Percentiles rank a stretch among this genome's conserved stretches.
These are phyloP conservation scores for Phrynosoma blainvillii DNA, from an alignment of 2,113 vertebrate species.

Conservation along the genomic window DNA sequence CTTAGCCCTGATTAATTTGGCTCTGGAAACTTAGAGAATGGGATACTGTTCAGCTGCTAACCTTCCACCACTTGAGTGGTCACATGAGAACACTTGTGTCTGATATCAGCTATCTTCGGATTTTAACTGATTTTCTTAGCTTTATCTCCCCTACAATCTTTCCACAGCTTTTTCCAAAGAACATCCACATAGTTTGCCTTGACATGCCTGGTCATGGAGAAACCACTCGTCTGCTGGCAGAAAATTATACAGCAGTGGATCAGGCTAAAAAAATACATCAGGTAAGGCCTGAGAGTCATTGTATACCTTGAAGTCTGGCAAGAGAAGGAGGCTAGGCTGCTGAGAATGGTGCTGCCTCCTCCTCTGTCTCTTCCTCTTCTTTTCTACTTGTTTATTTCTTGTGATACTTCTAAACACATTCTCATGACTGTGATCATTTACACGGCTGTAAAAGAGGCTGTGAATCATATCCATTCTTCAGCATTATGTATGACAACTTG, in stretches of 20 bases:
- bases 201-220: constrained; percentile 21
- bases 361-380: too few species aligned
- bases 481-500: too few species aligned
- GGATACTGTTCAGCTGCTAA: too few species aligned
- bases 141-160: background rate
- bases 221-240: constrained; percentile 1
- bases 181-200: background rate
- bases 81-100: background rate
- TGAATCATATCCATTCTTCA: too few species aligned
- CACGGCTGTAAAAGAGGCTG: too few species aligned
- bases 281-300: background rate
- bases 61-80: background rate
- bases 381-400: too few species aligned
- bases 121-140: background rate
- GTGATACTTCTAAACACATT: background rate
- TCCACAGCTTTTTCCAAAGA: constrained; percentile 6
- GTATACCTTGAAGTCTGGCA: background rate
- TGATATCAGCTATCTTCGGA: background rate
- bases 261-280: constrained; percentile 24
- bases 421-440: background rate
- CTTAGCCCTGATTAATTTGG: too few species aligned
- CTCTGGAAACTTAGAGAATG: too few species aligned
- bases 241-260: constrained; percentile 8
- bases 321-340: background rate
- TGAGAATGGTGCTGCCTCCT: background rate